A percentile compares a stretch with the other conserved stretches of the same genome.
phyloP scores from a whole-genome alignment of 2,113 vertebrate genomes.

The Cyrtonyx montezumae region DNA sequence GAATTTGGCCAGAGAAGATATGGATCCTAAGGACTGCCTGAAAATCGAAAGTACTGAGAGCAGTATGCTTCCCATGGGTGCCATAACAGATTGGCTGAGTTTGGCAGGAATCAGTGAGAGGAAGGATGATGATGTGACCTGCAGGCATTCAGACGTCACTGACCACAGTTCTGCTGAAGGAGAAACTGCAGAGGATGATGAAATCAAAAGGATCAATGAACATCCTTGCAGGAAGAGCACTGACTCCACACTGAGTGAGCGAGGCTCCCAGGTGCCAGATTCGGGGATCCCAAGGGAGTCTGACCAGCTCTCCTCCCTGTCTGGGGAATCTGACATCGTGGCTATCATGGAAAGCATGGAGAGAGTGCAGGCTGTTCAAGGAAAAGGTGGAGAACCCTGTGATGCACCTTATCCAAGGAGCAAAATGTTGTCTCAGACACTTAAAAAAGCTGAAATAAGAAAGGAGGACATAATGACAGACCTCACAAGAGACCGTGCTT shows the following conservation, averaged over 20 bases:
- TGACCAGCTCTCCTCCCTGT: constrained; percentile 81
- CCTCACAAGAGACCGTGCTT: constrained; percentile 61
- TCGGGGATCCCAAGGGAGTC: constrained; percentile 82
- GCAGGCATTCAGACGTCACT: constrained; percentile 81
- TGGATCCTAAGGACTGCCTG: constrained; percentile 27
- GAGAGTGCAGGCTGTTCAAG: constrained; percentile 72
- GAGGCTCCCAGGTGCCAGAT: constrained; percentile 70
- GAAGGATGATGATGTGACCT: constrained; percentile 64
- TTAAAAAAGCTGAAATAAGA: constrained; percentile 44
- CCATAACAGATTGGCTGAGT: constrained; percentile 73
- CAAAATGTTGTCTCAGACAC: constrained; percentile 52
- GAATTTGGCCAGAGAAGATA: background rate
- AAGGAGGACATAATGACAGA: constrained; percentile 69
- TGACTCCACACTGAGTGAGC: constrained; percentile 47
- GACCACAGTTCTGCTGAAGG: constrained; percentile 87
- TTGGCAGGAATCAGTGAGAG: constrained; percentile 66
- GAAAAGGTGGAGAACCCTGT: constrained; percentile 69
- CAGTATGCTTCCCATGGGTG: constrained; percentile 43
- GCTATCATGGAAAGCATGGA: constrained; percentile 71
- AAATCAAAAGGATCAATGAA: constrained; percentile 89
- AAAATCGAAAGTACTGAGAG: constrained; percentile 22
- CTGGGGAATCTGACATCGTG: constrained; percentile 67
- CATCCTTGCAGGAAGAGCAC: constrained; percentile 75
- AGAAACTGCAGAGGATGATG: constrained; percentile 90
- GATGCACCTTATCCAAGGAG: background rate